Percentiles rank a stretch among this genome's conserved stretches.
Evolutionary conservation across 1,140 invertebrate species (phyloP).

Genomic region (Lineus longissimus): DNA sequence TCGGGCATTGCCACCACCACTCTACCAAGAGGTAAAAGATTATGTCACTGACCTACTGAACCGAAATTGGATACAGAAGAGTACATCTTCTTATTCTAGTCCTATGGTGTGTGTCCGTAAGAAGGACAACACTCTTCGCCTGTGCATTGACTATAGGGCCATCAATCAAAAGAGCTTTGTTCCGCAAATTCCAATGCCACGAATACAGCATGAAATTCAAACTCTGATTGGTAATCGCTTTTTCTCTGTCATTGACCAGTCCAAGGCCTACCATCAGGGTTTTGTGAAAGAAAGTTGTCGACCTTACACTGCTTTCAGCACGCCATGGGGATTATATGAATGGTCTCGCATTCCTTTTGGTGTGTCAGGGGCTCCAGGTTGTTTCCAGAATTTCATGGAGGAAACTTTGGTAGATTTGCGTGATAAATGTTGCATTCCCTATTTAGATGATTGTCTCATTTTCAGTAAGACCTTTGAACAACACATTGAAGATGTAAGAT

Average conservation of each 20-base stretch:
- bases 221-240: slow-evolving; percentile 9
- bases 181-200: slow-evolving; percentile 11
- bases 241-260: slow-evolving; percentile 19
- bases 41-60: too few relatives aligned
- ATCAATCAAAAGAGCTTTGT: slow-evolving; percentile 14
- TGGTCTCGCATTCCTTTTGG: slow-evolving; percentile 23
- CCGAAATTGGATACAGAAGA: slow-evolving; percentile 9
- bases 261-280: slow-evolving; percentile 21
- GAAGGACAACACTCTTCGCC: slow-evolving; percentile 17
- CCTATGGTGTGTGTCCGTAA: slow-evolving; percentile 20
- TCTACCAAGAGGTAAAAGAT: slow-evolving; percentile 25
- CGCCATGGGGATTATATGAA: slow-evolving; percentile 20
- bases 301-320: slow-evolving; percentile 13
- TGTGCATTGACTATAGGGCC: slow-evolving; percentile 26
- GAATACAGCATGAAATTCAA: slow-evolving; percentile 19
- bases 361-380: background rate
- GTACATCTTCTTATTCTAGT: slow-evolving; percentile 7
- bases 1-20: background rate
- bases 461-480: background rate
- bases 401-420: background rate
- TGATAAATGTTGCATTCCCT: slow-evolving; percentile 4
- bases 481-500: background rate
- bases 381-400: slow-evolving; percentile 1
- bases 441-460: background rate
- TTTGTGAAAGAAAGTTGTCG: slow-evolving; percentile 9